These are phyloP conservation scores for Forbesichthys agassizii DNA, from an alignment of 2,113 vertebrate species.

Conservation along the genomic window DNA sequence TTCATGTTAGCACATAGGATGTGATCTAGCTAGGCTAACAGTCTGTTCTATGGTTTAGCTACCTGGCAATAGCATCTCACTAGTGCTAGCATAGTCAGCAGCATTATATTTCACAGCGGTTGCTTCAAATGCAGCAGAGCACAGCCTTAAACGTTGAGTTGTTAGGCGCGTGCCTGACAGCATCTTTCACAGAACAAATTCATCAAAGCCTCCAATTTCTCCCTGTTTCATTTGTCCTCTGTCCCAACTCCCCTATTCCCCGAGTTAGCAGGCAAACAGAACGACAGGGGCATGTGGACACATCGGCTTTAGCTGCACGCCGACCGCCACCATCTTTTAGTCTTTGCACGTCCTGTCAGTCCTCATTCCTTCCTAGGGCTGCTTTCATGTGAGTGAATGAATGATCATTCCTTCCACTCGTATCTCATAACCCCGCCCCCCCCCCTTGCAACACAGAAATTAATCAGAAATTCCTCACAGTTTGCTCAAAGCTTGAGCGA, in stretches of 20 bases:
- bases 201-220: constrained; percentile 36
- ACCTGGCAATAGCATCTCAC: too few relatives aligned
- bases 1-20: constrained; percentile 30
- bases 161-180: constrained; percentile 48
- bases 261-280: constrained; percentile 43
- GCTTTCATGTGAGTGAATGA: background rate
- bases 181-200: constrained; percentile 56
- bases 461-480: constrained; percentile 37
- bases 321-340: constrained; percentile 48
- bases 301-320: constrained; percentile 58
- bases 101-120: constrained; percentile 48
- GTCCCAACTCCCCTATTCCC: constrained; percentile 52
- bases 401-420: background rate
- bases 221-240: constrained; percentile 22
- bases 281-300: constrained; percentile 59
- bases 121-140: constrained; percentile 49
- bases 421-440: background rate
- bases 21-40: constrained; percentile 13
- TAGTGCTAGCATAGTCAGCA: too few relatives aligned
- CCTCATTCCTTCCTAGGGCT: constrained; percentile 20
- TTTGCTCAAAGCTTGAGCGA: constrained; percentile 45
- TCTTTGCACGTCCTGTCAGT: constrained; percentile 45
- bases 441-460: constrained; percentile 29
- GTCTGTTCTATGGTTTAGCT: background rate
- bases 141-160: constrained; percentile 52